phyloP scores from a whole-genome alignment of 2,888 invertebrate genomes.

The Glyphotaelius pellucidus region DNA sequence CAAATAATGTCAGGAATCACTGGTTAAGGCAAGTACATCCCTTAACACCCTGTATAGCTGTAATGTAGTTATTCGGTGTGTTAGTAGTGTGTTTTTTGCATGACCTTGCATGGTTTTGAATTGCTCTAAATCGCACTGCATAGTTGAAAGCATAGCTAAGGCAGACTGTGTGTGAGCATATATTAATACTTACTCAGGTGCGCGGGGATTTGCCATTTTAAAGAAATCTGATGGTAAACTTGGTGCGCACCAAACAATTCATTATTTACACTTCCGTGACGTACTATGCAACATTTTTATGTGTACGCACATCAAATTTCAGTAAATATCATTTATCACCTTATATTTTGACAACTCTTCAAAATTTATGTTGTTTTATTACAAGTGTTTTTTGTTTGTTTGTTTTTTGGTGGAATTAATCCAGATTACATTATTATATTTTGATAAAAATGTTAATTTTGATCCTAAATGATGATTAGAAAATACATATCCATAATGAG shows the following conservation, averaged over 20 bases:
- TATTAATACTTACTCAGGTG: constrained; percentile 57
- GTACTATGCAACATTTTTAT: neutral
- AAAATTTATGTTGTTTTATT: neutral
- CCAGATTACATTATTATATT: too few species aligned
- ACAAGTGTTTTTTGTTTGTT: neutral
- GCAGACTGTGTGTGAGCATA: constrained; percentile 63
- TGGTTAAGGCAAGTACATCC: too few species aligned
- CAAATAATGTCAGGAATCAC: too few species aligned
- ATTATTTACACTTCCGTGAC: constrained; percentile 14
- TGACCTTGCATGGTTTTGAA: constrained; percentile 5
- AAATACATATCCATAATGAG: neutral
- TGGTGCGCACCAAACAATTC: constrained; percentile 61
- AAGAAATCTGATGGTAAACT: constrained; percentile 61
- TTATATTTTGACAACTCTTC: neutral
- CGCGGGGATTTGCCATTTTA: constrained; percentile 67
- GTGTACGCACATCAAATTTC: neutral
- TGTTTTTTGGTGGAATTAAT: neutral
- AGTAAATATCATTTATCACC: neutral
- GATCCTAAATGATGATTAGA: neutral
- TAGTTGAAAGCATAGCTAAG: constrained; percentile 30
- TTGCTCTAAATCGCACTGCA: constrained; percentile 61
- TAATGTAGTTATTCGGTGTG: neutral
- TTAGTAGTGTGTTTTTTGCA: neutral
- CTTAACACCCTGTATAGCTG: too few species aligned
- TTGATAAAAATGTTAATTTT: neutral